These are phyloP conservation scores for Ichneumoninae sp. DNA, from an alignment of 2,888 invertebrate genomes.

Conservation along the genomic window DNA sequence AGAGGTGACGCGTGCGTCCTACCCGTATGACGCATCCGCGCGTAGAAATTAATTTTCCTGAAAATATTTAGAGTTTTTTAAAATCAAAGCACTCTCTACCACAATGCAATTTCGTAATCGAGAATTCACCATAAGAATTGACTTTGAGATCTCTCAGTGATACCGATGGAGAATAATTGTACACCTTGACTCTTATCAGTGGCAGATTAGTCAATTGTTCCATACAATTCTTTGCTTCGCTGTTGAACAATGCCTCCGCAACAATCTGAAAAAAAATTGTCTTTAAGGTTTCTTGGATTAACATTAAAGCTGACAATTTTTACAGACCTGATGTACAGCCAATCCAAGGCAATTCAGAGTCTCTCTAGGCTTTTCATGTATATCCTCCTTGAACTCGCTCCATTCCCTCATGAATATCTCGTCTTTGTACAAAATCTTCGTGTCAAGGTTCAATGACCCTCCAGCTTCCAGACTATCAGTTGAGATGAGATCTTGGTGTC, in stretches of 20 bases:
- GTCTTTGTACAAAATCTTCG: slow-evolving; percentile 86
- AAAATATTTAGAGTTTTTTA: slow-evolving; percentile 68
- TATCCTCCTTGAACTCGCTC: slow-evolving; percentile 88
- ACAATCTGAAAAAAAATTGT: slow-evolving; percentile 73
- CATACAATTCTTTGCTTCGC: slow-evolving; percentile 83
- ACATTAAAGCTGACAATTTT: neutral
- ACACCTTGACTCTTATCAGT: slow-evolving; percentile 86
- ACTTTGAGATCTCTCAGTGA: slow-evolving; percentile 90
- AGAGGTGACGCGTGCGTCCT: slow-evolving; percentile 90
- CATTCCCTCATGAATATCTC: slow-evolving; percentile 87
- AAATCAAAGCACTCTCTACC: no score
- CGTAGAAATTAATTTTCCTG: slow-evolving; percentile 91
- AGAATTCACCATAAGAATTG: slow-evolving; percentile 89
- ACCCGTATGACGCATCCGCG: slow-evolving; percentile 94
- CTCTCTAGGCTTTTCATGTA: slow-evolving; percentile 88
- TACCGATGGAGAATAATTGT: slow-evolving; percentile 88
- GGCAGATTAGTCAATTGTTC: slow-evolving; percentile 81
- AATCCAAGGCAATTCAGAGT: slow-evolving; percentile 90
- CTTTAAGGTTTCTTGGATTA: neutral
- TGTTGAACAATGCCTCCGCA: slow-evolving; percentile 76
- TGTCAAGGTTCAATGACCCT: slow-evolving; percentile 87
- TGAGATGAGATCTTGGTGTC: slow-evolving; percentile 85
- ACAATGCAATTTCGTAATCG: slow-evolving; percentile 25
- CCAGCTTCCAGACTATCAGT: slow-evolving; percentile 87
- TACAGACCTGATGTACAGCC: slow-evolving; percentile 91